Evolutionary conservation across 1,140 invertebrate species (phyloP), one percentile per base, ranked within the genome.

Genomic region (Phocides pigmalion): DNA sequence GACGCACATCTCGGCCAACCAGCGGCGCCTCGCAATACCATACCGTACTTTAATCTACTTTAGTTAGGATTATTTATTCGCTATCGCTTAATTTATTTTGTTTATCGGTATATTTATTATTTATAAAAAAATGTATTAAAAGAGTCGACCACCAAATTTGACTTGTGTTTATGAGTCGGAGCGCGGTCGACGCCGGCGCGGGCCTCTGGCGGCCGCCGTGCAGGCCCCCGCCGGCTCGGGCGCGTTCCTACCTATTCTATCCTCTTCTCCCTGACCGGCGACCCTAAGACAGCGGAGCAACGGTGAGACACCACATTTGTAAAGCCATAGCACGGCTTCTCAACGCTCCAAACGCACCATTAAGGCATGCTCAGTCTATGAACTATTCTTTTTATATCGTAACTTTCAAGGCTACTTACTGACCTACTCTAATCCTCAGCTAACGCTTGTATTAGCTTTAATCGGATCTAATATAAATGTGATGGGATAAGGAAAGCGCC

Each of bases 401-500:
- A 90, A 89, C 77, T 83, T 90, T 87, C 83, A 72, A 78, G 71
- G 85, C 82, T 75, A 62, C 14, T 25, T 32, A 87, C 80, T 89
- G 62, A 89, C 76, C 62, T 69, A 74, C 68, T 81, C 75, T 87
- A 89, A 88, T 76, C 76, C 35, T 63, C 62, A 64, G 67, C 82
- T 91, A 91, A 90, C 70, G 86, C 89, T 88, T 88, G 58, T 78
- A 74, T 84, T 76, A 76, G 80, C 81, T 81, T 76, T 82, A 82
- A 84, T 82, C 67, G 70, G 74, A 81, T 77, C 81, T 64, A 71
- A 76, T 82, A 75, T 78, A 56, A 42, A 84, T 89, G 93, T 94
- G 92, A 94, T 94, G 93, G 93, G 93, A 94, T 94, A 94, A 94
- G 93, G 93, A 93, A 93, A 93, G 92, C 87, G 91, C 91, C 92